Conservation (phyloP, 2,888 invertebrate species). For the Alloplasta piceator region DNA sequence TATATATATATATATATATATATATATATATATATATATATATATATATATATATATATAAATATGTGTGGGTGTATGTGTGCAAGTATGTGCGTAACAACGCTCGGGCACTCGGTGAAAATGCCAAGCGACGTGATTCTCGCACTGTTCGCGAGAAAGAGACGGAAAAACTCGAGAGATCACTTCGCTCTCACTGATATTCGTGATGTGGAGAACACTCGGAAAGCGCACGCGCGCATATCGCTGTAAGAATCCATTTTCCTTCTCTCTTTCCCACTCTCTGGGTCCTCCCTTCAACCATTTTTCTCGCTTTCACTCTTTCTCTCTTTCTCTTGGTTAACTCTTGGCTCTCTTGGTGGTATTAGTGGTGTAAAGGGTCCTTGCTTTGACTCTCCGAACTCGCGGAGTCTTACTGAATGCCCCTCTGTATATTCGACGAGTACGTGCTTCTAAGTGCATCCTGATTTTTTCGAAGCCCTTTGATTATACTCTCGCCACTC, state of each 20-base stretch:
- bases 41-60: slow-evolving; percentile 45
- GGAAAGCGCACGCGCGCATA: slow-evolving; percentile 34
- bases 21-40: slow-evolving; percentile 40
- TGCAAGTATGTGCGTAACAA: slow-evolving; percentile 44
- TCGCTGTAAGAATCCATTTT: slow-evolving; percentile 45
- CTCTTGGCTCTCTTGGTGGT: slow-evolving; percentile 66
- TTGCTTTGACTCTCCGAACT: slow-evolving; percentile 80
- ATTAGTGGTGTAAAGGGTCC: slow-evolving; percentile 78
- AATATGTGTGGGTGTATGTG: too few relatives aligned
- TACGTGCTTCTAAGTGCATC: slow-evolving; percentile 80
- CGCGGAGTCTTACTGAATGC: slow-evolving; percentile 77
- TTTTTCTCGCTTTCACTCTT: slow-evolving; percentile 25
- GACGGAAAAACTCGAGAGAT: slow-evolving; percentile 39
- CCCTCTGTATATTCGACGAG: slow-evolving; percentile 76
- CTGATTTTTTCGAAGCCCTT: slow-evolving; percentile 77
- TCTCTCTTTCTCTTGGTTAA: slow-evolving; percentile 30
- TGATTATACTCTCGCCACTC: slow-evolving; percentile 70
- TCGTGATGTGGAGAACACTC: slow-evolving; percentile 43
- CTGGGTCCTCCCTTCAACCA: too few relatives aligned
- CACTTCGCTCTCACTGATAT: slow-evolving; percentile 30
- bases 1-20: too few relatives aligned
- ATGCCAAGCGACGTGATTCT: slow-evolving; percentile 51
- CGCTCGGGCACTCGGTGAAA: slow-evolving; percentile 54
- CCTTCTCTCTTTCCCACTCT: slow-evolving; percentile 32
- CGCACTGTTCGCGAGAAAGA: slow-evolving; percentile 36